Evolutionary conservation across 2,797 vertebrate genomes (phyloP).

Genomic region (Vespertilio murinus): DNA sequence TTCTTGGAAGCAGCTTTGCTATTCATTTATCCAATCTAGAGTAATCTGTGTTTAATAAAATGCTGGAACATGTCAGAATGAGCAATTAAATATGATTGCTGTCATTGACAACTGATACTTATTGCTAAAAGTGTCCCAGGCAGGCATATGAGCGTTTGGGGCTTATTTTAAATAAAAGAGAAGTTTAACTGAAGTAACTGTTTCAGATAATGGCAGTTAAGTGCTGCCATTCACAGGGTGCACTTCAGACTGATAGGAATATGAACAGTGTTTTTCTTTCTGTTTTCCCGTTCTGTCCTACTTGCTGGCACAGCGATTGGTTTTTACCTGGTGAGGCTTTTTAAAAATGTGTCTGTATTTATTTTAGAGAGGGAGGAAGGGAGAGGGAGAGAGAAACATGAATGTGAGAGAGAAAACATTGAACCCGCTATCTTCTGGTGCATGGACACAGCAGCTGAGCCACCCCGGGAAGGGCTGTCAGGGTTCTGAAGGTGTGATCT

Average conservation of each 20-base stretch:
- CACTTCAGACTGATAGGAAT: conserved; percentile 40
- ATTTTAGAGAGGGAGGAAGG: not conserved
- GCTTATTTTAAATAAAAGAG: conserved; percentile 77
- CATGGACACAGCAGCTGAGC: not conserved
- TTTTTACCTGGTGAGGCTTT: not conserved
- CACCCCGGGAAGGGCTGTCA: not conserved
- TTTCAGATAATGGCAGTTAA: conserved; percentile 65
- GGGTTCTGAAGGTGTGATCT: not conserved
- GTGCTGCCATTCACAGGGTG: not conserved
- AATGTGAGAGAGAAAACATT: not conserved
- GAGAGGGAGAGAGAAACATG: not conserved
- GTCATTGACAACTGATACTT: conserved; percentile 78
- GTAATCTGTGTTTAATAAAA: conserved; percentile 83
- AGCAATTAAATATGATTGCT: conserved; percentile 84
- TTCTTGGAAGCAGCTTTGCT: conserved; percentile 71
- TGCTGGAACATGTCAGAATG: conserved; percentile 79
- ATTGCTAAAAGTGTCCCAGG: conserved; percentile 69
- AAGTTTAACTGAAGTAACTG: conserved; percentile 66
- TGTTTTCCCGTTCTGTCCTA: not conserved
- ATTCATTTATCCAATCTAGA: conserved; percentile 83
- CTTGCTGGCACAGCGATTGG: not conserved
- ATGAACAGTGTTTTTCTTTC: not conserved
- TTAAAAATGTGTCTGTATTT: not conserved
- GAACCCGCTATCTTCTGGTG: not conserved
- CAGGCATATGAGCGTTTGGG: conserved; percentile 7